Evolutionary conservation across 2,113 vertebrate species (phyloP).

Genomic region (Triplophysa tibetana): DNA sequence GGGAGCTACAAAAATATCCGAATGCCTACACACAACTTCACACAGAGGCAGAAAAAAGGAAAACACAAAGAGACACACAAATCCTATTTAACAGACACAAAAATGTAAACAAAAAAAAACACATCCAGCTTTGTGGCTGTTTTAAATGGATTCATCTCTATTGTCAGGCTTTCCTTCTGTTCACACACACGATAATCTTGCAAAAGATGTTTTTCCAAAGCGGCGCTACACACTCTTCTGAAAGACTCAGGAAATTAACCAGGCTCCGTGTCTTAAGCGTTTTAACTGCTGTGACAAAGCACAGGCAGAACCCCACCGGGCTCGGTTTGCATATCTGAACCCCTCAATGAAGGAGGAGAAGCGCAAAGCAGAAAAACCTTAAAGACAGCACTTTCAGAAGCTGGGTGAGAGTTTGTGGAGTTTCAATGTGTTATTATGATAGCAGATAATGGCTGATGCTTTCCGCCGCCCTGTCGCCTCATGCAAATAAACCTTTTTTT

Average conservation of each 20-base stretch:
- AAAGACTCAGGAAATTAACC: slow-evolving; percentile 24
- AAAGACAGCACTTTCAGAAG: slow-evolving; percentile 20
- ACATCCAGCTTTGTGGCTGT: not conserved
- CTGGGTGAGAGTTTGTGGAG: not conserved
- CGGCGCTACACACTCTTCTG: not conserved
- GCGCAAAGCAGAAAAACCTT: not conserved
- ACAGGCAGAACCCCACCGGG: slow-evolving; percentile 17
- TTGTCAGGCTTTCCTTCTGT: slow-evolving; percentile 26
- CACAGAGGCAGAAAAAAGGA: not conserved
- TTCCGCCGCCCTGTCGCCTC: slow-evolving; percentile 16
- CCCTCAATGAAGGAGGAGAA: slow-evolving; percentile 11
- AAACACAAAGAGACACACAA: not conserved
- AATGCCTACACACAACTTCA: not conserved
- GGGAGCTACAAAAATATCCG: not conserved
- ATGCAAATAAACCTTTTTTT: slow-evolving; percentile 31
- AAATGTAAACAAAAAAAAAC: not conserved
- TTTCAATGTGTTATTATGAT: slow-evolving; percentile 36
- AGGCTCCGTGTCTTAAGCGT: slow-evolving; percentile 12
- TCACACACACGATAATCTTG: slow-evolving; percentile 22
- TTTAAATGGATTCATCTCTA: slow-evolving; percentile 20
- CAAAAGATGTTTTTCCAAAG: slow-evolving; percentile 30
- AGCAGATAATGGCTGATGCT: slow-evolving; percentile 22
- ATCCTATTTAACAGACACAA: slow-evolving; percentile 16
- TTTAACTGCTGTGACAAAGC: slow-evolving; percentile 16
- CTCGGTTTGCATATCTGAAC: slow-evolving; percentile 31